Conservation (phyloP, 2,888 invertebrate genomes). For the Sympetrum striolatum region DNA sequence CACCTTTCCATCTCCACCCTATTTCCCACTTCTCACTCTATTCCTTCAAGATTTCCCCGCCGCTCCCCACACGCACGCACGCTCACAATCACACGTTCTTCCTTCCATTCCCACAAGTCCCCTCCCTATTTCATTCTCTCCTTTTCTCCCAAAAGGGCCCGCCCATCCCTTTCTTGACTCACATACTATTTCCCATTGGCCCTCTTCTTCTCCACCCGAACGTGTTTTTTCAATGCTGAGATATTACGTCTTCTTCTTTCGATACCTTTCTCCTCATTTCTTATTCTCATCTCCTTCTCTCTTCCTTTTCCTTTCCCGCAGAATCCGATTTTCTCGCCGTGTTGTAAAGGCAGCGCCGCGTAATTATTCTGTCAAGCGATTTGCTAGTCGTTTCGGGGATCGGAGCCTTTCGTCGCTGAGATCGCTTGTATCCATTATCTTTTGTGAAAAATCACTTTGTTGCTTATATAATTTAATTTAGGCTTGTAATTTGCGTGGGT, state of each 20-base stretch:
- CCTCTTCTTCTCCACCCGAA: background rate
- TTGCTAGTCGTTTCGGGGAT: no score
- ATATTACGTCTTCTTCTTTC: background rate
- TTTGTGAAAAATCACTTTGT: no score
- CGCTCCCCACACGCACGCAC: background rate
- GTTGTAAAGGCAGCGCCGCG: no score
- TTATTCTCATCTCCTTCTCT: background rate
- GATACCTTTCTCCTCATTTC: background rate
- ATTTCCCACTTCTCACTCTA: background rate
- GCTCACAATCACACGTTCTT: background rate
- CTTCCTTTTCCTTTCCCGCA: background rate
- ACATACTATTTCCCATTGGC: background rate
- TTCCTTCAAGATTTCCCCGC: background rate
- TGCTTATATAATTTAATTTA: no score
- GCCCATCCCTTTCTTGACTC: background rate
- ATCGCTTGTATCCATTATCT: no score
- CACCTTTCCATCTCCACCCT: background rate
- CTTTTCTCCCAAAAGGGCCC: background rate
- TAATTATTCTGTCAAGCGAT: no score
- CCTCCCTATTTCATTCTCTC: background rate
- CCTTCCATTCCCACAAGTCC: background rate
- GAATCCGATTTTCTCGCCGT: no score
- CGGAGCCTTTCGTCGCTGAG: no score
- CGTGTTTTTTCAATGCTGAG: constrained; percentile 29
- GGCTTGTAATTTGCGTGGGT: no score